phyloP scores from a whole-genome alignment of 53 echinoderm and acorn worm genomes.

The Temnopleurus reevesii region DNA sequence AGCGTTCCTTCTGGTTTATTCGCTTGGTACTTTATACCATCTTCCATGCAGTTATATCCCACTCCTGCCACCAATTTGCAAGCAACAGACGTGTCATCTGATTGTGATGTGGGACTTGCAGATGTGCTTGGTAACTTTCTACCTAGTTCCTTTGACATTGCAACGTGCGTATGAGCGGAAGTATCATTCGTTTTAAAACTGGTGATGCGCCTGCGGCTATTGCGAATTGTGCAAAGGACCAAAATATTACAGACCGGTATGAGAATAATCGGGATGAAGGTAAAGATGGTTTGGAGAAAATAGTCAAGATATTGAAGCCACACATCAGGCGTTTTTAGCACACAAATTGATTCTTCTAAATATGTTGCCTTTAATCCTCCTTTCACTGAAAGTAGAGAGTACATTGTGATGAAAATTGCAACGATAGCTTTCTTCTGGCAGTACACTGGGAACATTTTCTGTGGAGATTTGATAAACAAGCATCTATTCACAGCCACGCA shows the following conservation, averaged over 20 bases:
- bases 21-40: too few relatives aligned
- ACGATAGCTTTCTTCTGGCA: not conserved
- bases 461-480: not conserved
- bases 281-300: not conserved
- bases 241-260: not conserved
- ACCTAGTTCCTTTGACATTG: not conserved
- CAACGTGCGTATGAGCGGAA: not conserved
- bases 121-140: not conserved
- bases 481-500: constrained; percentile 14
- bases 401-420: not conserved
- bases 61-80: not conserved
- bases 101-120: not conserved
- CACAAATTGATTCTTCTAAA: not conserved
- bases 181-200: not conserved
- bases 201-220: constrained; percentile 2
- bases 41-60: too few relatives aligned
- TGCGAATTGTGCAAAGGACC: not conserved
- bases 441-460: not conserved
- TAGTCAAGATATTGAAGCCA: not conserved
- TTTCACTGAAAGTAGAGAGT: not conserved
- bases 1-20: too few relatives aligned
- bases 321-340: not conserved
- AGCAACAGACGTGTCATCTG: not conserved
- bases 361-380: not conserved
- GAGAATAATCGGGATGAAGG: not conserved